phyloP scores from a whole-genome alignment of 2,888 invertebrate species.

The Folsomia manolachei region DNA sequence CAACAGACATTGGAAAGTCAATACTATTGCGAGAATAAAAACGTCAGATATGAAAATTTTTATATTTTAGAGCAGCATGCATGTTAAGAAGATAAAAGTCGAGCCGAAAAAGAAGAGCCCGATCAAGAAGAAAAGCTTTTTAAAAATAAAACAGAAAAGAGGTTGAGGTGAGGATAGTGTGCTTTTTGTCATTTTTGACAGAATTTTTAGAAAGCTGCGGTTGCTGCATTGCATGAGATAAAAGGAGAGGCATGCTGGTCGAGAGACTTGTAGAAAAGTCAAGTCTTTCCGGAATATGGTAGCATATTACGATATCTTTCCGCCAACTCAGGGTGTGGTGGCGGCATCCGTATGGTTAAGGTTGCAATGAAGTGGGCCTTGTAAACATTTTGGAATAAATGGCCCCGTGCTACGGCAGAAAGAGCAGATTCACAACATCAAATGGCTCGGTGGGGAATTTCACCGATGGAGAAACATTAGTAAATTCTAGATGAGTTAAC shows the following conservation, averaged over 20 bases:
- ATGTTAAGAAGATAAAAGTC: no score
- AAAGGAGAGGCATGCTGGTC: not conserved
- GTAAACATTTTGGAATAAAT: conserved; percentile 3
- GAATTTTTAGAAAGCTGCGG: not conserved
- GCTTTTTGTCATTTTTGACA: not conserved
- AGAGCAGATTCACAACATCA: conserved; percentile 38
- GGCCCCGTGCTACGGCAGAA: conserved; percentile 8
- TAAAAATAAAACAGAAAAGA: not conserved
- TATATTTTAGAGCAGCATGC: no score
- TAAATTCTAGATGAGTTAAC: conserved; percentile 45
- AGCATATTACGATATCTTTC: not conserved
- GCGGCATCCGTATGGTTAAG: no score
- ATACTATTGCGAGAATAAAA: no score
- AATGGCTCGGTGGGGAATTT: conserved; percentile 48
- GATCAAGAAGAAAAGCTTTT: no score
- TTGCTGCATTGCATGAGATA: not conserved
- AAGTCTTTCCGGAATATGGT: not conserved
- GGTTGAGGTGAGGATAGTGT: not conserved
- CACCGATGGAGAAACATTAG: conserved; percentile 45
- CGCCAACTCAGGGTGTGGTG: not conserved
- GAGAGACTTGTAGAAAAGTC: not conserved
- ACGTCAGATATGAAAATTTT: no score
- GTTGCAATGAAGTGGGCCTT: not conserved
- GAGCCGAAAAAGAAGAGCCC: no score
- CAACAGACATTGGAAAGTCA: no score